A percentile compares a stretch with the other conserved stretches of the same genome.
phyloP scores from a whole-genome alignment of 2,888 invertebrate species.

The Penaeus monodon region DNA sequence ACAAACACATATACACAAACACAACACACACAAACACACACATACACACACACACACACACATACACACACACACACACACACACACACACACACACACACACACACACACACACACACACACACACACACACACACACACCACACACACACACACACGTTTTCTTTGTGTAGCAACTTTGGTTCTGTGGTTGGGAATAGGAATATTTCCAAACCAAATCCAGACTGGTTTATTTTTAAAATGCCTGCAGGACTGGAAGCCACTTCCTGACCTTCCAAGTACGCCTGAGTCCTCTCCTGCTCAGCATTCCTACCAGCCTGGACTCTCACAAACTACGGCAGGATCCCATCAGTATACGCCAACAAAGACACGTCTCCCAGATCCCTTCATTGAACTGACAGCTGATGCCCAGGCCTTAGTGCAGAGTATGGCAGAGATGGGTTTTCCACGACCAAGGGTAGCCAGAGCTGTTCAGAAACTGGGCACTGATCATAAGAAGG shows the following conservation, averaged over 20 bases:
- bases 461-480: slow-evolving; percentile 83
- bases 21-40: too few species aligned
- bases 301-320: slow-evolving; percentile 35
- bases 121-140: too few species aligned
- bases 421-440: slow-evolving; percentile 85
- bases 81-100: too few species aligned
- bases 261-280: slow-evolving; percentile 49
- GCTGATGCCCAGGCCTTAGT: slow-evolving; percentile 78
- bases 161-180: too few species aligned
- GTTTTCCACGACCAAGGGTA: slow-evolving; percentile 85
- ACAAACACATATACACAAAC: too few species aligned
- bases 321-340: slow-evolving; percentile 12
- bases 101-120: too few species aligned
- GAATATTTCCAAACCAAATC: background rate
- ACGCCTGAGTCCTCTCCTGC: slow-evolving; percentile 12
- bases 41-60: too few species aligned
- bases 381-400: slow-evolving; percentile 72
- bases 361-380: slow-evolving; percentile 67
- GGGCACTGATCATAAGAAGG: slow-evolving; percentile 88
- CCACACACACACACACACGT: too few species aligned
- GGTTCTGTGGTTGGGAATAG: background rate
- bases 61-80: too few species aligned
- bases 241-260: slow-evolving; percentile 52
- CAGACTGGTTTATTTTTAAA: background rate
- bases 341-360: slow-evolving; percentile 28